phyloP scores from a whole-genome alignment of 2,113 vertebrate genomes.

The Callipepla californica region DNA sequence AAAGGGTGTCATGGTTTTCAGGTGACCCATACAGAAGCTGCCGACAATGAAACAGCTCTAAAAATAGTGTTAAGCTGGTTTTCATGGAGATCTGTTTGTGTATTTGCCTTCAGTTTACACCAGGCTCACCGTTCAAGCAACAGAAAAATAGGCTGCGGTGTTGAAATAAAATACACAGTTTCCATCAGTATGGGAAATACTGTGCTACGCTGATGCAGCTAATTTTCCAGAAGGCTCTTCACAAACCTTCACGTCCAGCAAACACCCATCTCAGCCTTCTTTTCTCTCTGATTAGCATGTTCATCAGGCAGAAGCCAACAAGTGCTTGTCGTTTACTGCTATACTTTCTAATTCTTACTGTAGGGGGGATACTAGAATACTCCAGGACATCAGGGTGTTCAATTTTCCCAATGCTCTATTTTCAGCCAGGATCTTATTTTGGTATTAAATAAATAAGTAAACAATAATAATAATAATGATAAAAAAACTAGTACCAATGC shows the following conservation, averaged over 20 bases:
- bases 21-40: not conserved
- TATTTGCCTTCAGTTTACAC: too few relatives aligned
- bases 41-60: not conserved
- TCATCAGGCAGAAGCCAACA: not conserved
- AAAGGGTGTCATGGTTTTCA: not conserved
- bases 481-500: not conserved
- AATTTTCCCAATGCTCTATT: not conserved
- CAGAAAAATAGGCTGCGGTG: not conserved
- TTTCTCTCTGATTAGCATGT: not conserved
- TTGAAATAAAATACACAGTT: not conserved
- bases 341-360: not conserved
- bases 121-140: rapidly evolving
- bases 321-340: not conserved
- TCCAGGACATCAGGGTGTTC: not conserved
- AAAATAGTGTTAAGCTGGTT: not conserved
- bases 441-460: not conserved
- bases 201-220: too few relatives aligned
- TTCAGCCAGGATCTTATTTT: not conserved
- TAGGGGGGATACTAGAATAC: not conserved
- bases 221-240: not conserved
- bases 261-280: not conserved
- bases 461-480: too few relatives aligned
- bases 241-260: not conserved
- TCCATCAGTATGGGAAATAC: not conserved
- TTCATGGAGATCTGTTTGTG: not conserved